These are phyloP conservation scores for Zygothrica quintamaculata DNA, from an alignment of 2,888 invertebrate genomes.

Conservation along the genomic window DNA sequence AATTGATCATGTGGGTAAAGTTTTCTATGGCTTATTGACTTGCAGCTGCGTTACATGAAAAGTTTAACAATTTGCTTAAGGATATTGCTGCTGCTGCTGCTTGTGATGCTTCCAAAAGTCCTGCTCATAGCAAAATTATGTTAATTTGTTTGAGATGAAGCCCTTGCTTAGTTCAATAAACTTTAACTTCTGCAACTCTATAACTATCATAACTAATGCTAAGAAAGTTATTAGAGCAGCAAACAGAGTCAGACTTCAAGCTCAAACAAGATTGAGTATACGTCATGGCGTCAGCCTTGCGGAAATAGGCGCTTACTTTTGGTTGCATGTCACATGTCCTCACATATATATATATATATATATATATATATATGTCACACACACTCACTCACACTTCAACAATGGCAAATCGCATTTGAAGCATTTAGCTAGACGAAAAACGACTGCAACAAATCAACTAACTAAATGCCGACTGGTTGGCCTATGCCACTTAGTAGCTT, in stretches of 20 bases:
- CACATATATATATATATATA: no score
- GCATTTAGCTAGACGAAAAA: constrained; percentile 76
- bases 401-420: constrained; percentile 71
- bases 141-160: constrained; percentile 55
- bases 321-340: constrained; percentile 46
- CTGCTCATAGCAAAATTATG: constrained; percentile 67
- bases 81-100: constrained; percentile 14
- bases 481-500: constrained; percentile 75
- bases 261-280: constrained; percentile 34
- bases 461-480: constrained; percentile 62
- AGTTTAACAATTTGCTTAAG: constrained; percentile 61
- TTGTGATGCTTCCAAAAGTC: no score
- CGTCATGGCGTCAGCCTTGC: constrained; percentile 20
- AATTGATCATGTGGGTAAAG: constrained; percentile 67
- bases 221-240: constrained; percentile 51
- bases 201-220: constrained; percentile 59
- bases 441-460: constrained; percentile 77
- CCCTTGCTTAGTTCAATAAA: constrained; percentile 53
- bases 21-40: constrained; percentile 71
- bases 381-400: constrained; percentile 5
- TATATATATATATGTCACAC: no score
- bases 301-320: constrained; percentile 49
- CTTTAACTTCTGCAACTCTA: constrained; percentile 28
- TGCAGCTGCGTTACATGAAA: constrained; percentile 33
- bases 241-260: constrained; percentile 4